These are phyloP conservation scores for Lymantria dispar DNA, from an alignment of 2,888 invertebrate genomes.

Conservation along the genomic window DNA sequence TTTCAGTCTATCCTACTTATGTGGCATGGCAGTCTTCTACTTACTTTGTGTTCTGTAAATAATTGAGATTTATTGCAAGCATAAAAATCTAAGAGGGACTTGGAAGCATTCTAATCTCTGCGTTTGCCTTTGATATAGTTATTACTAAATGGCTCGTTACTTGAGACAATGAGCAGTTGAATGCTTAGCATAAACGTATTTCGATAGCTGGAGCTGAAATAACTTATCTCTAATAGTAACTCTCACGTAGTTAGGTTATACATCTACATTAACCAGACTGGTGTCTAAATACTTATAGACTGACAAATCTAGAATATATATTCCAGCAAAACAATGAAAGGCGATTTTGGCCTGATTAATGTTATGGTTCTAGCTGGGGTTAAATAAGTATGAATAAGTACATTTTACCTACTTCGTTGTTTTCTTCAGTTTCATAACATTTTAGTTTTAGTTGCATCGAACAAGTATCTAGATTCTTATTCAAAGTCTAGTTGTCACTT, in stretches of 20 bases:
- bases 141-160: conserved; percentile 92
- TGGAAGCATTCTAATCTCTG: conserved; percentile 40
- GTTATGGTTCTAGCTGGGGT: conserved; percentile 90
- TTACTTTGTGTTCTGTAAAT: conserved; percentile 37
- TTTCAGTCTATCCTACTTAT: conserved; percentile 53
- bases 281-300: conserved; percentile 91
- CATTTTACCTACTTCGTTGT: conserved; percentile 58
- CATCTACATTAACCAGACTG: conserved; percentile 90
- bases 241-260: conserved; percentile 92
- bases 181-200: conserved; percentile 89
- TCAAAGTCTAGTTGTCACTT: too few relatives aligned
- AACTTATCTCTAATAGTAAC: conserved; percentile 92
- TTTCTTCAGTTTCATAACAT: conserved; percentile 59
- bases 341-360: conserved; percentile 93
- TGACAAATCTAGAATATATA: conserved; percentile 61
- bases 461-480: too few relatives aligned
- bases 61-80: conserved; percentile 27
- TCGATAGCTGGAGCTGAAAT: conserved; percentile 92
- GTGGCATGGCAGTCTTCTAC: conserved; percentile 33
- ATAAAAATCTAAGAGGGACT: conserved; percentile 14
- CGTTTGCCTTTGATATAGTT: conserved; percentile 89
- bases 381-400: conserved; percentile 81
- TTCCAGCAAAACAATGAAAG: conserved; percentile 86
- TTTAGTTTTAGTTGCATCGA: conserved; percentile 71
- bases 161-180: conserved; percentile 91